Conservation (phyloP, 2,113 vertebrate species). For the Suricata suricatta region DNA sequence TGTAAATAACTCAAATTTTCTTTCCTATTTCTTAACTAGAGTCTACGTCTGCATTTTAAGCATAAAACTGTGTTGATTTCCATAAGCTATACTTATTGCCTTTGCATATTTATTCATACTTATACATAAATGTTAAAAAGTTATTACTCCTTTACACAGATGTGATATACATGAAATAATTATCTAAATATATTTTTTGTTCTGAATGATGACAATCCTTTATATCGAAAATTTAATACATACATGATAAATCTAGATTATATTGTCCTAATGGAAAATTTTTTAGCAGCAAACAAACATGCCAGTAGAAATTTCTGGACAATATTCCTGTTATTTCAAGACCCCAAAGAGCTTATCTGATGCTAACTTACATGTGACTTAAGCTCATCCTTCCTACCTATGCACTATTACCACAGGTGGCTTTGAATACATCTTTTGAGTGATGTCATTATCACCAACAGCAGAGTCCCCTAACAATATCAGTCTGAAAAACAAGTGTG, state of each 20-base stretch:
- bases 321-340: not conserved
- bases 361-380: not conserved
- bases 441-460: not conserved
- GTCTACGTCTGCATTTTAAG: slow-evolving; percentile 21
- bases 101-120: not conserved
- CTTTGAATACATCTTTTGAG: not conserved
- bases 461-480: not conserved
- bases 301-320: not conserved
- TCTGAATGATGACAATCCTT: not conserved
- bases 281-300: not conserved
- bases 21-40: not conserved
- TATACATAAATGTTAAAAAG: not conserved
- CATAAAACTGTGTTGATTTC: not conserved
- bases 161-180: not conserved
- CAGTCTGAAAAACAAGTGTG: not conserved
- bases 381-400: not conserved
- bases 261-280: not conserved
- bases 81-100: not conserved
- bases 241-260: not conserved
- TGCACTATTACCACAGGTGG: not conserved
- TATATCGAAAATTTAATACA: not conserved
- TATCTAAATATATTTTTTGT: not conserved
- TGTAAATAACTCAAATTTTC: not conserved
- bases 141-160: not conserved
- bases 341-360: not conserved